Evolutionary conservation across 2,888 invertebrate genomes (phyloP).

Genomic region (Phengaris alcon): DNA sequence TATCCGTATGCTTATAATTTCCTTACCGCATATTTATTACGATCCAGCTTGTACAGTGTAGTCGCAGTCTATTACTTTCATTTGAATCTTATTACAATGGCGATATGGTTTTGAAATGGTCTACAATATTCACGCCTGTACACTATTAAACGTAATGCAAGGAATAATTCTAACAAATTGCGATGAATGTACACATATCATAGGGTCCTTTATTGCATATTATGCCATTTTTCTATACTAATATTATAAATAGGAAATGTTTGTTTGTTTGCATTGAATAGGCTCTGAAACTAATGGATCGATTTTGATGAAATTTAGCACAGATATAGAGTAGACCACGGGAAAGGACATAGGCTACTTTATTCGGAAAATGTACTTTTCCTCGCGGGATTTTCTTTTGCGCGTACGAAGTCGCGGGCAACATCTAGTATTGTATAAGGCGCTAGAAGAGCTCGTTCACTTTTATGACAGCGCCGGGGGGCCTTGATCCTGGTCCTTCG

Average conservation of each 20-base stretch:
- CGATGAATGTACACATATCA: conserved; percentile 1
- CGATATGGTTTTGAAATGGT: background rate
- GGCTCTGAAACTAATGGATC: too few species aligned
- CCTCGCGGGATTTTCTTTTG: too few species aligned
- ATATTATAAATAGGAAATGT: too few species aligned
- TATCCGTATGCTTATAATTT: background rate
- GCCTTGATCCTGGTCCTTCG: conserved; percentile 33
- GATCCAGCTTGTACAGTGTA: background rate
- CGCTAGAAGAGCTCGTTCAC: conserved; percentile 17
- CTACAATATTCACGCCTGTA: background rate
- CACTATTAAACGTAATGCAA: conserved; percentile 6
- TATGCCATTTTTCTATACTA: background rate
- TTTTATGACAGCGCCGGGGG: conserved; percentile 42
- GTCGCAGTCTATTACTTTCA: background rate
- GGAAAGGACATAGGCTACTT: too few species aligned
- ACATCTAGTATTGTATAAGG: background rate
- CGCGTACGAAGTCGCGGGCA: too few species aligned
- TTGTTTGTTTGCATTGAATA: too few species aligned
- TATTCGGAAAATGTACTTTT: too few species aligned
- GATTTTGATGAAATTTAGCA: too few species aligned
- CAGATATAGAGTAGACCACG: too few species aligned
- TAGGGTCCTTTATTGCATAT: background rate
- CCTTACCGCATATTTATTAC: background rate
- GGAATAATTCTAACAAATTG: conserved; percentile 27
- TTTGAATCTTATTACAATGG: background rate